A percentile compares a stretch with the other conserved stretches of the same genome.
Evolutionary conservation across 1,140 invertebrate genomes (phyloP).

Genomic region (Antheraea mylitta): DNA sequence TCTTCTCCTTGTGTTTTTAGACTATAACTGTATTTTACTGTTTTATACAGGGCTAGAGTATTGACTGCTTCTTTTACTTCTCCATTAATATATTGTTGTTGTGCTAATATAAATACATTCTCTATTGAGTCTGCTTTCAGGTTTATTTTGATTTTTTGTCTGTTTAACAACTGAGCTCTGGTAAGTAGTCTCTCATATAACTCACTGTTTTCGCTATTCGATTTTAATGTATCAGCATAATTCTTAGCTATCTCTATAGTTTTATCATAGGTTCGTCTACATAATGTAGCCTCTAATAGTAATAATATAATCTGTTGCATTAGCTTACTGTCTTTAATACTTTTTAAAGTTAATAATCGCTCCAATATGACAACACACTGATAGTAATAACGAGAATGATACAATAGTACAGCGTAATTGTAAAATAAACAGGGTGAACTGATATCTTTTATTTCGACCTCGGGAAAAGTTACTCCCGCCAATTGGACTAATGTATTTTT

Average conservation of each 20-base stretch:
- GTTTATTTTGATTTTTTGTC: slow-evolving; percentile 71
- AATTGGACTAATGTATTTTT: slow-evolving; percentile 83
- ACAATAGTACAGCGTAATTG: slow-evolving; percentile 91
- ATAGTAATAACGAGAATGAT: slow-evolving; percentile 88
- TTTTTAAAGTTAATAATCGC: slow-evolving; percentile 63
- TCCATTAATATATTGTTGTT: slow-evolving; percentile 79
- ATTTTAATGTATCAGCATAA: slow-evolving; percentile 49
- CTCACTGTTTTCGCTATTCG: slow-evolving; percentile 55
- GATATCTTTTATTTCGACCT: slow-evolving; percentile 73
- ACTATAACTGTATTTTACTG: slow-evolving; percentile 66
- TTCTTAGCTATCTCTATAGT: slow-evolving; percentile 60
- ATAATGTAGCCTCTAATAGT: slow-evolving; percentile 69
- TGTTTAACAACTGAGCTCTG: slow-evolving; percentile 74
- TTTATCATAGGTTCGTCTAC: slow-evolving; percentile 64
- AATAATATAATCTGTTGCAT: slow-evolving; percentile 71
- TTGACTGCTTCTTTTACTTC: slow-evolving; percentile 79
- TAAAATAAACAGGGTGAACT: slow-evolving; percentile 81
- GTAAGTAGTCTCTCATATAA: slow-evolving; percentile 72
- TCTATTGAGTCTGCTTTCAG: slow-evolving; percentile 72
- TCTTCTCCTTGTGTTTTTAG: slow-evolving; percentile 70
- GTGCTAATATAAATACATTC: slow-evolving; percentile 76
- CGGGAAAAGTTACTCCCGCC: slow-evolving; percentile 79
- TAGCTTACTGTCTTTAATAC: slow-evolving; percentile 65
- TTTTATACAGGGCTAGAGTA: slow-evolving; percentile 75
- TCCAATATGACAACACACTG: slow-evolving; percentile 87